A percentile compares a stretch with the other conserved stretches of the same genome.
phyloP scores from a whole-genome alignment of 2,888 invertebrate genomes.

The Drosophila birchii region DNA sequence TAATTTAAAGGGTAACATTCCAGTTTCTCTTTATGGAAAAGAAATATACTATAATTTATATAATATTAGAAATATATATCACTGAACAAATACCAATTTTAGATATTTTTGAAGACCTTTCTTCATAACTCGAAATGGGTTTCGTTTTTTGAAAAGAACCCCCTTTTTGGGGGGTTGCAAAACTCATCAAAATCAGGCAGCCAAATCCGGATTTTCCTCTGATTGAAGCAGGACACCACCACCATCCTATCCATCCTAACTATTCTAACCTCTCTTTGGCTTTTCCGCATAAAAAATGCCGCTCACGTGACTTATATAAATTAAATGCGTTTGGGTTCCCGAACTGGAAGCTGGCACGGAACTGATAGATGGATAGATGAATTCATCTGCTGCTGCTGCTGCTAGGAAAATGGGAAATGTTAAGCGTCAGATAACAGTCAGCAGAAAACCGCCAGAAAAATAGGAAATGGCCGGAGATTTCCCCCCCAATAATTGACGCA shows the following conservation, averaged over 20 bases:
- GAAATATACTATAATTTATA: neutral
- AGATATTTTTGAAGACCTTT: too few species aligned
- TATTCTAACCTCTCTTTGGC: slow-evolving; percentile 6
- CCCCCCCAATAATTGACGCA: slow-evolving; percentile 61
- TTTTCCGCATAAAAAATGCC: slow-evolving; percentile 65
- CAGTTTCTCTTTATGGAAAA: too few species aligned
- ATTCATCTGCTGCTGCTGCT: slow-evolving; percentile 23
- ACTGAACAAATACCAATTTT: neutral
- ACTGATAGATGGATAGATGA: slow-evolving; percentile 39
- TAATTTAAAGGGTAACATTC: too few species aligned
- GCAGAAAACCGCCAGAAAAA: slow-evolving; percentile 6
- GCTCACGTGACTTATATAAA: slow-evolving; percentile 77
- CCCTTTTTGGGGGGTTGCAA: slow-evolving; percentile 26
- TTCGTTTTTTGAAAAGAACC: slow-evolving; percentile 6
- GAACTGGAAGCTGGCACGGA: slow-evolving; percentile 37
- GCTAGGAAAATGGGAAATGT: slow-evolving; percentile 30
- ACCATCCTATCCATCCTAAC: neutral
- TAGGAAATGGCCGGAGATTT: neutral
- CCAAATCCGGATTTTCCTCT: slow-evolving; percentile 43
- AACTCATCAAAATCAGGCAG: slow-evolving; percentile 68
- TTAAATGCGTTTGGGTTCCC: slow-evolving; percentile 57
- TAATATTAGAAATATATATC: neutral
- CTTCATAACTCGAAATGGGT: neutral
- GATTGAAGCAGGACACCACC: slow-evolving; percentile 32
- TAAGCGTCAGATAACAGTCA: slow-evolving; percentile 48